Evolutionary conservation across 1,140 invertebrate species (phyloP).

Genomic region (Lepidotrigona ventralis): DNA sequence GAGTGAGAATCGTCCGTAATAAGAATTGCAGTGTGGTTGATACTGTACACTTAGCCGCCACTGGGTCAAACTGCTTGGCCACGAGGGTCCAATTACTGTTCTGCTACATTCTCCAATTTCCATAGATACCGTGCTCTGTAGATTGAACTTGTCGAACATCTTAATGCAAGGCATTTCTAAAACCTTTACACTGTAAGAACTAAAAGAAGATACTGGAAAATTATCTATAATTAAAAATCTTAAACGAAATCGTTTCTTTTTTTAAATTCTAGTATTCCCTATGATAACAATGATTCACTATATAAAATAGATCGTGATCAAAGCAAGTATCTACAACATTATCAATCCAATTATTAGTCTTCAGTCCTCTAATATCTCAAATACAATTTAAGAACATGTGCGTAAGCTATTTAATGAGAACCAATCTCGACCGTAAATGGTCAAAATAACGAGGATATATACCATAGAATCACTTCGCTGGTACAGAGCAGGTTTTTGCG

Average conservation of each 20-base stretch:
- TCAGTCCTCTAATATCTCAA: background rate
- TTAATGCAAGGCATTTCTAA: background rate
- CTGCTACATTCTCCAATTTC: constrained; percentile 22
- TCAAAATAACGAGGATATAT: background rate
- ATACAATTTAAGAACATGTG: background rate
- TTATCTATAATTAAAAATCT: background rate
- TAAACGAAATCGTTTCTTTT: background rate
- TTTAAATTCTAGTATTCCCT: background rate
- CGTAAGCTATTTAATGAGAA: background rate
- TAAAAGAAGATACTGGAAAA: background rate
- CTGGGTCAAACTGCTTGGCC: constrained; percentile 18
- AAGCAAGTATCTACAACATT: too few relatives aligned
- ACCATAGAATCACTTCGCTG: too few relatives aligned
- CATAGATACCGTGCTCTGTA: background rate
- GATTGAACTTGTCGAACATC: background rate
- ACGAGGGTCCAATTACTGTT: constrained; percentile 14
- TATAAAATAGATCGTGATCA: background rate
- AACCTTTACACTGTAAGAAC: background rate
- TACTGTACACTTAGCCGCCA: background rate
- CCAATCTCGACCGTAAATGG: background rate
- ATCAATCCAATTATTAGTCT: too few relatives aligned
- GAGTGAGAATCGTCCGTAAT: background rate
- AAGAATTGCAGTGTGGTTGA: constrained; percentile 12
- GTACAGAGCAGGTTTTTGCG: background rate
- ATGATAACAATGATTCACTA: background rate